Evolutionary conservation across 2,888 invertebrate genomes (phyloP).

Genomic region (Lasioglossum marginatum): DNA sequence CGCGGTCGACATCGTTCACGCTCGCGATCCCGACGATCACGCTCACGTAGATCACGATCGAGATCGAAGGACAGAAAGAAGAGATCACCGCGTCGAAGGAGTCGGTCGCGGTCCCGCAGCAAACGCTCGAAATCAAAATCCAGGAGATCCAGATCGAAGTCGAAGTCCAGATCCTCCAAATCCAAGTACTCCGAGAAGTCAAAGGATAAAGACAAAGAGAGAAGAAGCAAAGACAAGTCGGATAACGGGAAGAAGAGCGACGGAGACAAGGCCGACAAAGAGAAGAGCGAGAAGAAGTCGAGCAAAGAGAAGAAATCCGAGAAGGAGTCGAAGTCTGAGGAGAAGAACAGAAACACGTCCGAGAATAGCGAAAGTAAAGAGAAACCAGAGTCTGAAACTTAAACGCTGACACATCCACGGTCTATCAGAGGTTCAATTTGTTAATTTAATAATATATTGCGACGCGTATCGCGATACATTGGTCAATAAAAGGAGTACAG

Average conservation of each 20-base stretch:
- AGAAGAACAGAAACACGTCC: conserved; percentile 73
- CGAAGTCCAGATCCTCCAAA: conserved; percentile 83
- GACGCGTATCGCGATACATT: conserved; percentile 62
- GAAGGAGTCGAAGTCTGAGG: conserved; percentile 76
- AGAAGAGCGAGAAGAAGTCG: conserved; percentile 78
- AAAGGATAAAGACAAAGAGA: conserved; percentile 79
- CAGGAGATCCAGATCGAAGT: conserved; percentile 85
- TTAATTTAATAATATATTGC: conserved; percentile 55
- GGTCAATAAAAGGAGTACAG: conserved; percentile 61
- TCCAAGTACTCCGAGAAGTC: conserved; percentile 83
- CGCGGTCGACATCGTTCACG: conserved; percentile 84
- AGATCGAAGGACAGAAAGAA: conserved; percentile 82
- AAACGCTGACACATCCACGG: conserved; percentile 36
- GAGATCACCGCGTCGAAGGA: conserved; percentile 77
- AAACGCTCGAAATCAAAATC: conserved; percentile 86
- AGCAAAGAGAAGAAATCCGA: conserved; percentile 78
- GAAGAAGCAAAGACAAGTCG: conserved; percentile 77
- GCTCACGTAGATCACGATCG: conserved; percentile 83
- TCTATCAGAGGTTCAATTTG: conserved; percentile 35
- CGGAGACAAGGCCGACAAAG: conserved; percentile 75
- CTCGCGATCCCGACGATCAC: conserved; percentile 82
- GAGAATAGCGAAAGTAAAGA: conserved; percentile 76
- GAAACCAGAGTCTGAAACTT: conserved; percentile 75
- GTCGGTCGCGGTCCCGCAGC: conserved; percentile 85
- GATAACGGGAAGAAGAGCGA: conserved; percentile 81